These are phyloP conservation scores for Elegia similella DNA, from an alignment of 2,888 invertebrate genomes.

Conservation along the genomic window DNA sequence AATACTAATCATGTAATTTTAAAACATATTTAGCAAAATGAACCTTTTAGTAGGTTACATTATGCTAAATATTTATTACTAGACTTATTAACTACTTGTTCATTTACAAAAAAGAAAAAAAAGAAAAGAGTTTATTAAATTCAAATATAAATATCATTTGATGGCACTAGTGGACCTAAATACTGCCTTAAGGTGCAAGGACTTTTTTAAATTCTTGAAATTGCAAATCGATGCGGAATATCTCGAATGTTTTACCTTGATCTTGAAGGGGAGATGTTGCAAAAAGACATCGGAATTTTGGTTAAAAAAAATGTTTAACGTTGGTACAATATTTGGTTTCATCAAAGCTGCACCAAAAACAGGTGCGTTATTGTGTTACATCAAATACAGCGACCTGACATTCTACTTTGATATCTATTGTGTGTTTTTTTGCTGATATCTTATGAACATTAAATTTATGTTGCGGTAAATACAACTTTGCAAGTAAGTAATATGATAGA, in stretches of 20 bases:
- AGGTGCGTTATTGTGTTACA: constrained; percentile 1
- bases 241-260: not conserved
- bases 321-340: not conserved
- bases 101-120: too few species aligned
- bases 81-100: too few species aligned
- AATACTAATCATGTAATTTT: too few species aligned
- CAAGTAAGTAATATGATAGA: not conserved
- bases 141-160: too few species aligned
- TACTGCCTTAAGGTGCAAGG: too few species aligned
- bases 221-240: not conserved
- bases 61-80: too few species aligned
- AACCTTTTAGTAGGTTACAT: too few species aligned
- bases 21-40: too few species aligned
- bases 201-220: constrained; percentile 2
- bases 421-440: not conserved
- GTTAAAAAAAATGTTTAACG: not conserved
- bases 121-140: too few species aligned
- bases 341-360: not conserved
- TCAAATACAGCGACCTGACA: not conserved
- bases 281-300: not conserved
- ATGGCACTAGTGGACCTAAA: too few species aligned
- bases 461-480: too few species aligned
- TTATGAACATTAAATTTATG: too few species aligned
- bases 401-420: not conserved
- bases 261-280: not conserved